Evolutionary conservation across 2,888 invertebrate species (phyloP).

Genomic region (Coremacera marginata): DNA sequence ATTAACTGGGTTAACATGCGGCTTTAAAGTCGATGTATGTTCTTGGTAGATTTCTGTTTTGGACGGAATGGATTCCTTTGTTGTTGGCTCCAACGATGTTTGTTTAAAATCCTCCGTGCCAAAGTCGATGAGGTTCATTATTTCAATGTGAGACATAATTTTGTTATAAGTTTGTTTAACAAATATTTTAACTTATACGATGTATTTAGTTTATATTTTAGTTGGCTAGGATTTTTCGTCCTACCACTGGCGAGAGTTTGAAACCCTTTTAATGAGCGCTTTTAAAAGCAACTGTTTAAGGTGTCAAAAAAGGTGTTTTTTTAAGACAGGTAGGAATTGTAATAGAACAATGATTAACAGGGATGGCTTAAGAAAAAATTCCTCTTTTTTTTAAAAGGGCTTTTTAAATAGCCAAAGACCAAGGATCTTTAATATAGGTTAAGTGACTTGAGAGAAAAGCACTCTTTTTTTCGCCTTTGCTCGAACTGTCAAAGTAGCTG

Average conservation of each 20-base stretch:
- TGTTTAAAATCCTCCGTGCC: slow-evolving; percentile 47
- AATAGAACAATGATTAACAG: too few species aligned
- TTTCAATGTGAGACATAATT: slow-evolving; percentile 43
- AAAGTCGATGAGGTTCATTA: slow-evolving; percentile 53
- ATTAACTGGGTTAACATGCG: background rate
- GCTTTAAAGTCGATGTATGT: background rate
- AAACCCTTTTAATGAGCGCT: slow-evolving; percentile 13
- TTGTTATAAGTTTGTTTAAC: background rate
- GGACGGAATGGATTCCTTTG: slow-evolving; percentile 29
- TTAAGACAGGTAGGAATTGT: slow-evolving; percentile 2
- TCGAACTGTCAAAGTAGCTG: too few species aligned
- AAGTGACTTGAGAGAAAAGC: too few species aligned
- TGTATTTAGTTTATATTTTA: background rate
- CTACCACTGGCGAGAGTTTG: background rate
- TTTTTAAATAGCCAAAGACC: too few species aligned
- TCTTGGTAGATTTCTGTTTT: background rate
- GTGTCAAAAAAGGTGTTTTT: slow-evolving; percentile 35
- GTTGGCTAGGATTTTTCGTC: background rate
- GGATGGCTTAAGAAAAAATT: too few species aligned
- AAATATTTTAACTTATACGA: background rate
- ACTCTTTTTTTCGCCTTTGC: too few species aligned
- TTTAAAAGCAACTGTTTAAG: slow-evolving; percentile 43
- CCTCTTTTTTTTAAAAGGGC: too few species aligned
- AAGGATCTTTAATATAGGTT: too few species aligned
- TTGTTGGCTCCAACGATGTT: background rate